These are phyloP conservation scores for Drosophila vallismaia DNA, from an alignment of 2,888 invertebrate genomes.

Conservation along the genomic window DNA sequence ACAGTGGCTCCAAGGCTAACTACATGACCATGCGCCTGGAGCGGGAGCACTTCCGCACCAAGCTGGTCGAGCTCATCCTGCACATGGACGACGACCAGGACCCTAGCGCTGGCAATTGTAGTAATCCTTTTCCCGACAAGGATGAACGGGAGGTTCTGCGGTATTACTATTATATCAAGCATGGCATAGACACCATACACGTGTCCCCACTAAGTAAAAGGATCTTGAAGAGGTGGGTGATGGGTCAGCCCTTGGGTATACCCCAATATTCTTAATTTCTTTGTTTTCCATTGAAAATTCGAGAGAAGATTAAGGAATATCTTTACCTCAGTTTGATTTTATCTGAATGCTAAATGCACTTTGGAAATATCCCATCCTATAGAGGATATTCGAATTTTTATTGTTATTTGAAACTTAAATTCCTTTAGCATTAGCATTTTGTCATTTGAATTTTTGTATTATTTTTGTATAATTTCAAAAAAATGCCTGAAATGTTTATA, in stretches of 20 bases:
- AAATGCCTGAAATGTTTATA: not conserved
- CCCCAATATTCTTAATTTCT: not conserved
- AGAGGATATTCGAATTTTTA: no score
- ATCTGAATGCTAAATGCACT: no score
- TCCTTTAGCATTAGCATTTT: not conserved
- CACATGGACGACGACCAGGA: conserved; percentile 84
- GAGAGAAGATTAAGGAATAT: no score
- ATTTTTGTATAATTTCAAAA: not conserved
- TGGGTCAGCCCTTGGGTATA: not conserved
- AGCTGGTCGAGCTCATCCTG: conserved; percentile 90
- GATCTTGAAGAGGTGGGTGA: conserved; percentile 87
- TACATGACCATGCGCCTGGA: conserved; percentile 89
- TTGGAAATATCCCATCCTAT: no score
- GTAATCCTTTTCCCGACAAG: conserved; percentile 85
- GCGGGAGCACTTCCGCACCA: conserved; percentile 92
- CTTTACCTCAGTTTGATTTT: no score
- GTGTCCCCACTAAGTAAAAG: conserved; percentile 92
- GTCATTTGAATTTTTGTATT: not conserved
- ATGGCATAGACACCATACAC: conserved; percentile 95
- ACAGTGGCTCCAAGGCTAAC: conserved; percentile 85
- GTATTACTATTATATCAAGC: conserved; percentile 95
- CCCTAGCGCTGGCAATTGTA: conserved; percentile 19
- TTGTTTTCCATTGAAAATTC: not conserved
- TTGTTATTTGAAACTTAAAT: no score
- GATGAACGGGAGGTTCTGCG: conserved; percentile 89